Percentiles rank a stretch among this genome's conserved stretches.
These are phyloP conservation scores for Oreohelix idahoensis DNA, from an alignment of 1,140 invertebrate species.

Conservation along the genomic window DNA sequence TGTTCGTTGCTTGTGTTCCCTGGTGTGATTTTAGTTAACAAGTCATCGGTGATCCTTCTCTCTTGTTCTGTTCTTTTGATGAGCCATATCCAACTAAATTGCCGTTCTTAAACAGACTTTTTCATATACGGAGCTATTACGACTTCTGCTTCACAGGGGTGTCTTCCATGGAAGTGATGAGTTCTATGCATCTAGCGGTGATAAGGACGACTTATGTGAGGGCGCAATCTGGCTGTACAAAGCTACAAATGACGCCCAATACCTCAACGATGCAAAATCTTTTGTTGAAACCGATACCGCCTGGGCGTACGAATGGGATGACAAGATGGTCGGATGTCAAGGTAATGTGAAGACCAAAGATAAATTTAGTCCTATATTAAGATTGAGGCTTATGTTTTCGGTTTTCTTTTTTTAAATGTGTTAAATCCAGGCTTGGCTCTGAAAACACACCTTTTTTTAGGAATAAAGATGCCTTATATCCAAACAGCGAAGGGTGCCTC, in stretches of 20 bases:
- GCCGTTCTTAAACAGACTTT: no score
- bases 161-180: not conserved
- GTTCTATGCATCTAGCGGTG: conserved; percentile 74
- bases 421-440: not conserved
- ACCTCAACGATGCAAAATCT: conserved; percentile 75
- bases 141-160: not conserved
- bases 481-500: no score
- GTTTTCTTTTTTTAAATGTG: not conserved
- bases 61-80: no score
- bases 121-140: no score
- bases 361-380: not conserved
- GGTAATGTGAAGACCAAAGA: not conserved
- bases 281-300: conserved; percentile 68
- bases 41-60: no score
- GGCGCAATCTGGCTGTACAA: conserved; percentile 78
- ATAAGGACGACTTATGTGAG: conserved; percentile 79
- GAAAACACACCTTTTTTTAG: not conserved
- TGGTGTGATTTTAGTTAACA: no score
- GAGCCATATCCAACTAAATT: no score
- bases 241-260: conserved; percentile 75
- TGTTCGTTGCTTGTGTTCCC: no score
- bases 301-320: conserved; percentile 76
- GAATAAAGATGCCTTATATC: no score
- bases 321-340: conserved; percentile 70
- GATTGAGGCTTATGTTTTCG: not conserved